Conservation (phyloP, 2,113 vertebrate genomes). For the Hydrolagus affinis region DNA sequence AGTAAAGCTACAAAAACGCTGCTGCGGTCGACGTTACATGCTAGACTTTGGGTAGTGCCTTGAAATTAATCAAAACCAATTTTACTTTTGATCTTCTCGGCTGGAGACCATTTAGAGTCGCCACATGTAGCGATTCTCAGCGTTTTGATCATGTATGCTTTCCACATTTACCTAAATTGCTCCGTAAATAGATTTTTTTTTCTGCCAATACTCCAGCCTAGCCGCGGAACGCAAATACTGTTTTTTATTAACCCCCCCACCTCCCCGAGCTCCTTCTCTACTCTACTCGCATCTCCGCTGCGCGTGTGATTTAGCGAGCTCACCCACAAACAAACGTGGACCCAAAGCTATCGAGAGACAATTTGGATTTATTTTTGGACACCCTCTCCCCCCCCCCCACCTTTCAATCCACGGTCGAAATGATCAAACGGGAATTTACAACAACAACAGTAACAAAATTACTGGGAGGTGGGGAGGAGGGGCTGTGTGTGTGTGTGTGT, state of each 20-base stretch:
- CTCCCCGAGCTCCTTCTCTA: too few species aligned
- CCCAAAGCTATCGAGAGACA: not conserved
- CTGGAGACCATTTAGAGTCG: not conserved
- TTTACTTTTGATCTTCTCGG: not conserved
- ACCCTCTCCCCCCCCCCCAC: not conserved
- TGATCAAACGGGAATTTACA: not conserved
- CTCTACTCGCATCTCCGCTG: not conserved
- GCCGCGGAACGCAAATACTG: not conserved
- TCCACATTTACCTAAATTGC: not conserved
- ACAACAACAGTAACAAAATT: not conserved
- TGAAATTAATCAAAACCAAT: not conserved
- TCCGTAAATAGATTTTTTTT: not conserved
- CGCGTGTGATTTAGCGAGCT: not conserved
- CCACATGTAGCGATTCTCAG: not conserved
- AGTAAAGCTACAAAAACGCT: too few species aligned
- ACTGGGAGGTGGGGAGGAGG: not conserved
- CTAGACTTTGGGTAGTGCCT: not conserved
- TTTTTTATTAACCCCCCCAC: not conserved
- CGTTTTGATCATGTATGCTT: not conserved
- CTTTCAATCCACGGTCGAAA: too few species aligned
- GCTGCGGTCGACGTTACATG: too few species aligned
- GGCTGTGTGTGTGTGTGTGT: too few species aligned
- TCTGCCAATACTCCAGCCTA: not conserved
- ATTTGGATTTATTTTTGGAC: not conserved
- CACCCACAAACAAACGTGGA: not conserved